phyloP scores from a whole-genome alignment of 2,113 vertebrate species.

The Neolamprologus falcicula region DNA sequence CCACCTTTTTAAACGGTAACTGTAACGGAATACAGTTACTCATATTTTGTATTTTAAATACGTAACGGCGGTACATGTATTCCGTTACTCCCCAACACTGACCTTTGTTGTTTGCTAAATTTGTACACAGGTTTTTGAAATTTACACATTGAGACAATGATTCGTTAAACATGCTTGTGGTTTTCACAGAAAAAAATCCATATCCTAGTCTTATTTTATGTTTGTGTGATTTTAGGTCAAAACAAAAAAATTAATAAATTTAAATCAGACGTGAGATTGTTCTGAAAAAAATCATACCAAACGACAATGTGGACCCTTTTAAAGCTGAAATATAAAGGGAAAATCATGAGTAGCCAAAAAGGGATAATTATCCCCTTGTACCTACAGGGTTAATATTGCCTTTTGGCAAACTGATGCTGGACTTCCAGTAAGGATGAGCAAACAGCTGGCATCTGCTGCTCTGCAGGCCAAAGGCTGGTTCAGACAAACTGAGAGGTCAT shows the following conservation, averaged over 20 bases:
- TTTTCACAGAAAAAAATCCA: neutral
- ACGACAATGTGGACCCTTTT: neutral
- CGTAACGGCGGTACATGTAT: no score
- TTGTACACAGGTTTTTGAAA: no score
- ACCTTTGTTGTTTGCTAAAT: no score
- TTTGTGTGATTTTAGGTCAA: neutral
- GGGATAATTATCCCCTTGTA: rapidly evolving
- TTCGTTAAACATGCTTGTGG: neutral
- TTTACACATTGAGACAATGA: no score
- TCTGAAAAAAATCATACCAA: neutral
- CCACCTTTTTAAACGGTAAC: no score
- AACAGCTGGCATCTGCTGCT: neutral
- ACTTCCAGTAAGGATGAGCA: neutral
- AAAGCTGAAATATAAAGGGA: neutral
- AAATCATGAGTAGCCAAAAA: neutral
- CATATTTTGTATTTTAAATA: no score
- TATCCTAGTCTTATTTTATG: neutral
- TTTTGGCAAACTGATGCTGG: neutral
- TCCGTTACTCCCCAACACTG: no score
- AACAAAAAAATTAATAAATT: neutral
- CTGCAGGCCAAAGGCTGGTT: neutral
- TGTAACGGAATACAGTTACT: no score
- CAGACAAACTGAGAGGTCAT: neutral
- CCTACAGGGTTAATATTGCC: rapidly evolving
- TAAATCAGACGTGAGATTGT: neutral